These are phyloP conservation scores for Pyrrhopygopsis socrates DNA, from an alignment of 2,888 invertebrate genomes.

Conservation along the genomic window DNA sequence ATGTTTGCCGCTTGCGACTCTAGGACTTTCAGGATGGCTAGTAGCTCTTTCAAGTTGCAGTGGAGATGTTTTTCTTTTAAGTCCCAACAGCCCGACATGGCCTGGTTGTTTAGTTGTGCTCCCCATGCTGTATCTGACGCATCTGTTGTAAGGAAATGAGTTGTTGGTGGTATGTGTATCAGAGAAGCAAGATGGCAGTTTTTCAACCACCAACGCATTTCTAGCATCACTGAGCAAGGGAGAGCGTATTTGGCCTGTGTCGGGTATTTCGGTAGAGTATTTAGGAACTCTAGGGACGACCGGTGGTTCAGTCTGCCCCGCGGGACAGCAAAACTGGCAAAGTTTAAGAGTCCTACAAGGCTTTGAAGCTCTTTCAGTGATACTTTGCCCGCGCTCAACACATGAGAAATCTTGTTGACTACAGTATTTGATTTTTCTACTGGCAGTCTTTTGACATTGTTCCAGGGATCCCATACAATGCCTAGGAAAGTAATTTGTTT, in stretches of 20 bases:
- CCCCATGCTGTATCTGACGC: slow-evolving; percentile 23
- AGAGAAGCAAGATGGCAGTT: neutral
- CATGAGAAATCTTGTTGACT: neutral
- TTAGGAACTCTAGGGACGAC: neutral
- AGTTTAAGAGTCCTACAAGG: slow-evolving; percentile 22
- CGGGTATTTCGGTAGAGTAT: neutral
- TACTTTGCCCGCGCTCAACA: neutral
- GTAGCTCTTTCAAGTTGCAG: slow-evolving; percentile 16
- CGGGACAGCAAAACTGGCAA: slow-evolving; percentile 25
- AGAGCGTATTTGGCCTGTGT: neutral
- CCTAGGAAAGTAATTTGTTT: slow-evolving; percentile 28
- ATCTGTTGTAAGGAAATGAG: slow-evolving; percentile 3
- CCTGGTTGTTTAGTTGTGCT: slow-evolving; percentile 13
- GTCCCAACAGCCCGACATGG: slow-evolving; percentile 8
- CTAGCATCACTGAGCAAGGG: neutral
- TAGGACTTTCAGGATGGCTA: neutral
- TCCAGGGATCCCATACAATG: slow-evolving; percentile 15
- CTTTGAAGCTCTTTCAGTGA: slow-evolving; percentile 27
- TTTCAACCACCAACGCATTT: neutral
- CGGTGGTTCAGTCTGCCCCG: slow-evolving; percentile 15
- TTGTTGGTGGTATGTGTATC: neutral
- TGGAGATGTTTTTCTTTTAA: slow-evolving; percentile 8
- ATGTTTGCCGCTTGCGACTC: too few species aligned
- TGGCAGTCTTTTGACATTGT: neutral
- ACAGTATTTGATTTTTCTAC: neutral